These are phyloP conservation scores for Cephus cinctus DNA, from an alignment of 1,140 invertebrate genomes.

Conservation along the genomic window DNA sequence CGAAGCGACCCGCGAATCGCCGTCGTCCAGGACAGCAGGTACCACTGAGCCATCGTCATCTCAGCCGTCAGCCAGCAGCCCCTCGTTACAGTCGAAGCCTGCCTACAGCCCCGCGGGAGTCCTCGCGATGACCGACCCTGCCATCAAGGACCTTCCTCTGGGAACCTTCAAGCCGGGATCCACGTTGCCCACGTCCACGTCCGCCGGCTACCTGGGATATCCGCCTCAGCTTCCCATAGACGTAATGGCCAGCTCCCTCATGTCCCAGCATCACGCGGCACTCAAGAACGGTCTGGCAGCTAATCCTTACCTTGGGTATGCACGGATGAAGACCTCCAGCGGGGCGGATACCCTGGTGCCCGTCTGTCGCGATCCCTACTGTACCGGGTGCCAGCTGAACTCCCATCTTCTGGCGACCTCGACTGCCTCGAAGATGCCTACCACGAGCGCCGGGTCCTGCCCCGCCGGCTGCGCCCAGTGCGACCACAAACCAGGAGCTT, in stretches of 20 bases:
- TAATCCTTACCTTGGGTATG: slow-evolving; percentile 72
- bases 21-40: slow-evolving; percentile 43
- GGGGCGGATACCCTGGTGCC: slow-evolving; percentile 62
- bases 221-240: slow-evolving; percentile 65
- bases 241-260: slow-evolving; percentile 69
- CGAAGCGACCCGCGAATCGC: slow-evolving; percentile 48
- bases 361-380: slow-evolving; percentile 88
- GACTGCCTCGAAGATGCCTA: slow-evolving; percentile 47
- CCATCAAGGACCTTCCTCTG: slow-evolving; percentile 64
- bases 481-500: slow-evolving; percentile 69
- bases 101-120: slow-evolving; percentile 40
- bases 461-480: slow-evolving; percentile 88
- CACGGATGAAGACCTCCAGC: slow-evolving; percentile 64
- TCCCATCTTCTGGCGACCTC: slow-evolving; percentile 66
- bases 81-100: slow-evolving; percentile 58
- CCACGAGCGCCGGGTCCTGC: slow-evolving; percentile 66
- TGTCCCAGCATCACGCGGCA: slow-evolving; percentile 71
- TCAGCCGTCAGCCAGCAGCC: slow-evolving; percentile 36
- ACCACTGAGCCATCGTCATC: slow-evolving; percentile 15
- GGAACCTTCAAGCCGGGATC: slow-evolving; percentile 65
- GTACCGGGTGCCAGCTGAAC: slow-evolving; percentile 85
- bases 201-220: slow-evolving; percentile 52
- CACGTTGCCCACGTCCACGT: slow-evolving; percentile 55
- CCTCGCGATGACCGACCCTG: slow-evolving; percentile 55
- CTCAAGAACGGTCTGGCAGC: slow-evolving; percentile 60